A percentile compares a stretch with the other conserved stretches of the same genome.
Evolutionary conservation across 2,888 invertebrate species (phyloP).

Genomic region (Heliconius aoede): DNA sequence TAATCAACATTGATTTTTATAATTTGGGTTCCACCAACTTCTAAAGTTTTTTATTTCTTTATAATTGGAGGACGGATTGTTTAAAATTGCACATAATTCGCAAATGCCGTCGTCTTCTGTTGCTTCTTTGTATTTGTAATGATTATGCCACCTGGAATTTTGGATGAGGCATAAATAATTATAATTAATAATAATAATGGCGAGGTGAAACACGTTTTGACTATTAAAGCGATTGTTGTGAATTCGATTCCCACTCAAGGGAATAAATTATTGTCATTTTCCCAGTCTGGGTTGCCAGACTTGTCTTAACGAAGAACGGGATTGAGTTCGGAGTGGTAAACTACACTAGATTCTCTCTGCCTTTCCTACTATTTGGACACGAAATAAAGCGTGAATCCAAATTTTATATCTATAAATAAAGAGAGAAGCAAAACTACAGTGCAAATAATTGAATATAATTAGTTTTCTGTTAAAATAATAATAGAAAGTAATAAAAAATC

Average conservation of each 20-base stretch:
- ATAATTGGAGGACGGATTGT: slow-evolving; percentile 50
- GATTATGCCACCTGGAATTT: slow-evolving; percentile 65
- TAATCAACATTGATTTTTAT: slow-evolving; percentile 33
- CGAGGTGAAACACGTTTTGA: background rate
- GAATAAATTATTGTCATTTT: background rate
- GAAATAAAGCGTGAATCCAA: too few relatives aligned
- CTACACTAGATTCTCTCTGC: too few relatives aligned
- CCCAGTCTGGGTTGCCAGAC: too few relatives aligned
- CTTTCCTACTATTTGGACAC: too few relatives aligned
- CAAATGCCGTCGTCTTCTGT: slow-evolving; percentile 58
- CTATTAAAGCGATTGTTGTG: too few relatives aligned
- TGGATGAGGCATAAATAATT: background rate
- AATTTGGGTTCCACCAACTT: slow-evolving; percentile 66
- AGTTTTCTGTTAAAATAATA: background rate
- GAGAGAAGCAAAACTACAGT: too few relatives aligned
- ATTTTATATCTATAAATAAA: too few relatives aligned
- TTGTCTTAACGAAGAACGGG: background rate
- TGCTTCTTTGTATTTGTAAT: slow-evolving; percentile 59
- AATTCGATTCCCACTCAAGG: background rate
- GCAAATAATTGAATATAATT: background rate
- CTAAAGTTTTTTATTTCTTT: slow-evolving; percentile 56
- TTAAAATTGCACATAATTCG: slow-evolving; percentile 60
- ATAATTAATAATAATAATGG: background rate
- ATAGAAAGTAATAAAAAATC: background rate
- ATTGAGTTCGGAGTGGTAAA: background rate